Evolutionary conservation across 35 echinoderm and acorn worm genomes (phyloP), one percentile per base, ranked within the genome.

Genomic region (Apostichopus californicus): DNA sequence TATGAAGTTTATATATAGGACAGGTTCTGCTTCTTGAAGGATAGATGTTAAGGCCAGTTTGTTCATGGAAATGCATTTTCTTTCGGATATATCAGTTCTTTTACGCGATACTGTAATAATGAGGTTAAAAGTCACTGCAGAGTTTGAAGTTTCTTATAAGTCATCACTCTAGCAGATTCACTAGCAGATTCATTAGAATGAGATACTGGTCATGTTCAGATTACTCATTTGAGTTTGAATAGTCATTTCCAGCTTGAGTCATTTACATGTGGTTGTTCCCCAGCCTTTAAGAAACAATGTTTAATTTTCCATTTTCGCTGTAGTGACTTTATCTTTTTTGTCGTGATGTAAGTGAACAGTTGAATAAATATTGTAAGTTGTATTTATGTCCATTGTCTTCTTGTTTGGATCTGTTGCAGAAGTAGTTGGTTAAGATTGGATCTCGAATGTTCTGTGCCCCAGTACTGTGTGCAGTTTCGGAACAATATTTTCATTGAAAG

Each of bases 311-410:
- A 85, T n/a, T 85, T 85, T 85, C 57, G 54, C 81, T 85, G 81
- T 85, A 85, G 81, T 85, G 81, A 85, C 57, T 83, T 83, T 85
- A 85, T 15, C 22, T 58, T 60, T 58, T 85, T 85, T 85, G 81
- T 85, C 81, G 81, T 85, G 81, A 85, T 58, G 57, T 85, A 85
- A 85, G 81, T 85, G 81, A 85, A 75, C 71, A 85, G 81, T 85
- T 85, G 56, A 85, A 85, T 85, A 85, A 85, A 85, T 85, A 85
- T 85, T 58, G 81, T 85, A 75, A 75, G 71, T 75, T 75, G 17
- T 75, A 75, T 75, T 22, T 22, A 75, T 22, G 20, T 5, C 71
- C 7, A 22, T 75, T n/a, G 20, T 75, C 1, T 75, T 22, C 71
- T 75, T 22, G 11, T 68, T 68, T 75, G 15, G 7, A 4, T 4